Conservation (phyloP, 2,113 vertebrate species). For the Laterallus jamaicensis region DNA sequence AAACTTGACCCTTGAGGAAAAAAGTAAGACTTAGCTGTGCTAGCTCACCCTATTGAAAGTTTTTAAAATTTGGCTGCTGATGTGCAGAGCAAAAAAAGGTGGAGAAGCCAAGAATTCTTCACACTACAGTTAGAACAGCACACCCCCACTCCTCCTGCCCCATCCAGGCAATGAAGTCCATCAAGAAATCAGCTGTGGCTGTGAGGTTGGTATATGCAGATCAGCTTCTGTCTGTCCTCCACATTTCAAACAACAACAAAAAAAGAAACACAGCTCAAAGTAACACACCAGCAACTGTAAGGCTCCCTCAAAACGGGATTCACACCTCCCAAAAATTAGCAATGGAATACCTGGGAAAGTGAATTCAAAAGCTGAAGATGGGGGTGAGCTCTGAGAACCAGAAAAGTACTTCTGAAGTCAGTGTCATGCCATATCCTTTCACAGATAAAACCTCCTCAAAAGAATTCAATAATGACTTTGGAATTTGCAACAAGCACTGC, state of each 20-base stretch:
- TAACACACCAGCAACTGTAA: not conserved
- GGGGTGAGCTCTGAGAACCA: not conserved
- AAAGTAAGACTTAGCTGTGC: not conserved
- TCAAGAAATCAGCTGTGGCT: not conserved
- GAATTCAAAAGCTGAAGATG: not conserved
- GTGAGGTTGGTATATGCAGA: not conserved
- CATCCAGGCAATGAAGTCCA: not conserved
- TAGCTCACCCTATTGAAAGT: not conserved
- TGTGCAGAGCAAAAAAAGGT: not conserved
- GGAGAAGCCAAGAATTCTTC: not conserved
- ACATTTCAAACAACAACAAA: not conserved
- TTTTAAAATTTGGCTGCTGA: not conserved
- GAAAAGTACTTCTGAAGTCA: not conserved
- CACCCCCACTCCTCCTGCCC: not conserved
- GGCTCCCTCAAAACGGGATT: not conserved
- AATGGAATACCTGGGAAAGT: not conserved
- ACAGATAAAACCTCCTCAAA: not conserved
- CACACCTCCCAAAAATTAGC: not conserved
- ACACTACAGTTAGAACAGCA: not conserved
- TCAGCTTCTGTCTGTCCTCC: not conserved
- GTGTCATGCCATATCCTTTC: not conserved
- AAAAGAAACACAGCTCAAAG: not conserved
- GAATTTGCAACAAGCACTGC: not conserved
- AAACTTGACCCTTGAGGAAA: rapidly evolving
- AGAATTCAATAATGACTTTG: not conserved